Conservation (phyloP, 2,113 vertebrate genomes). For the Chaetops frenatus region DNA sequence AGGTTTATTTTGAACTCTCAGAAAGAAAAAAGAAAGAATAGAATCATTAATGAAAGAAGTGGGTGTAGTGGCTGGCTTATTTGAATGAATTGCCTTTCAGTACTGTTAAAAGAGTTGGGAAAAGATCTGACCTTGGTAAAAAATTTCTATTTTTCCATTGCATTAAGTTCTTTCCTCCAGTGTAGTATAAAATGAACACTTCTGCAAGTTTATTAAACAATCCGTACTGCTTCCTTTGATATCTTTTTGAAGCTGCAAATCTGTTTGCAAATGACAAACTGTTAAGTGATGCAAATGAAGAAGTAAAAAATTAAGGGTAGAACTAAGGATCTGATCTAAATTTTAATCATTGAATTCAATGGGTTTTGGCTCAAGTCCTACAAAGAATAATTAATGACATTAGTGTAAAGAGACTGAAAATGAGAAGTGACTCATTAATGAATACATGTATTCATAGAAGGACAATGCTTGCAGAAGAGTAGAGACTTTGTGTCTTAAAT, state of each 20-base stretch:
- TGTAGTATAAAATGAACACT: neutral
- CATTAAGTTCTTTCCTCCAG: neutral
- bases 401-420: constrained; percentile 44
- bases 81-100: neutral
- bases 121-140: neutral
- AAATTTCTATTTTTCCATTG: neutral
- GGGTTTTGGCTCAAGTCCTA: constrained; percentile 2
- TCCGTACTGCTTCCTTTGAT: neutral
- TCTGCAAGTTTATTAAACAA: neutral
- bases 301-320: neutral
- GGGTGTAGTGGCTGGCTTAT: neutral
- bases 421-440: constrained; percentile 40
- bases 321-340: constrained; percentile 19
- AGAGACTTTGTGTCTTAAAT: constrained; percentile 41
- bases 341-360: constrained; percentile 4
- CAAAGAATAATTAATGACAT: constrained; percentile 53
- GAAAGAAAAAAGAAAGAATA: neutral
- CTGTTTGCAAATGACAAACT: neutral
- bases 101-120: neutral
- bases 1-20: neutral
- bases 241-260: neutral
- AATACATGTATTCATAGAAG: constrained; percentile 29
- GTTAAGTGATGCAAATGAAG: neutral
- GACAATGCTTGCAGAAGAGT: constrained; percentile 35
- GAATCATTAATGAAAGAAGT: neutral